Percentiles rank a stretch among this genome's conserved stretches.
Conservation (phyloP, 2,888 invertebrate genomes). For the Nemoura dubitans region DNA sequence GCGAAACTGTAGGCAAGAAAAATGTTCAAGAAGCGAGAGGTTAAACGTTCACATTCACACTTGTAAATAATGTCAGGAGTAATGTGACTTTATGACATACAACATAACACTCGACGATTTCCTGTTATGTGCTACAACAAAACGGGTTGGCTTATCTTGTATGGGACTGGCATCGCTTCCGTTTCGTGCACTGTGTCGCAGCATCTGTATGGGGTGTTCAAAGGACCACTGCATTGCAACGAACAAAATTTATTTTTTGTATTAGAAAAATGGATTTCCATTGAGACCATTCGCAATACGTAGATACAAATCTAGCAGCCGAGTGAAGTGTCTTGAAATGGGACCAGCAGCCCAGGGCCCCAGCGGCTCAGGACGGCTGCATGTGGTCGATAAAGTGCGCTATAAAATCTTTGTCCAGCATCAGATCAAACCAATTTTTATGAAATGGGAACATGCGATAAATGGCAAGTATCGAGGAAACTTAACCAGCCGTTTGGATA, state of each 20-base stretch:
- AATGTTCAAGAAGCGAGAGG: background rate
- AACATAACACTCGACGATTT: background rate
- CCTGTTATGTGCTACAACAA: background rate
- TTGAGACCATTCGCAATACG: background rate
- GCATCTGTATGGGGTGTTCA: background rate
- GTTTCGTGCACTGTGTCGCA: background rate
- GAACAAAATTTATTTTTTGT: background rate
- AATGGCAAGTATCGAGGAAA: background rate
- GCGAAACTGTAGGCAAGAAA: background rate
- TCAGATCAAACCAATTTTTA: background rate
- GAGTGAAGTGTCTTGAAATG: background rate
- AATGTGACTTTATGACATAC: background rate
- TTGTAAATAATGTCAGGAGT: background rate
- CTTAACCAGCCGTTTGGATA: too few species aligned
- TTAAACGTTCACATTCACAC: background rate
- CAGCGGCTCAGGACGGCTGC: background rate
- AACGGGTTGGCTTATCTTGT: background rate
- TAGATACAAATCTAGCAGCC: too few species aligned
- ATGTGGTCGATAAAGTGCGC: background rate
- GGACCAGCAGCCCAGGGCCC: background rate
- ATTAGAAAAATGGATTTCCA: background rate
- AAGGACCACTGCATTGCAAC: background rate
- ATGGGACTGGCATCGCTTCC: background rate
- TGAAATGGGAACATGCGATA: background rate
- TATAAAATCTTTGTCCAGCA: background rate